Evolutionary conservation across 2,888 invertebrate species (phyloP), one percentile per base, ranked within the genome.

Genomic region (Amphipyra berbera): DNA sequence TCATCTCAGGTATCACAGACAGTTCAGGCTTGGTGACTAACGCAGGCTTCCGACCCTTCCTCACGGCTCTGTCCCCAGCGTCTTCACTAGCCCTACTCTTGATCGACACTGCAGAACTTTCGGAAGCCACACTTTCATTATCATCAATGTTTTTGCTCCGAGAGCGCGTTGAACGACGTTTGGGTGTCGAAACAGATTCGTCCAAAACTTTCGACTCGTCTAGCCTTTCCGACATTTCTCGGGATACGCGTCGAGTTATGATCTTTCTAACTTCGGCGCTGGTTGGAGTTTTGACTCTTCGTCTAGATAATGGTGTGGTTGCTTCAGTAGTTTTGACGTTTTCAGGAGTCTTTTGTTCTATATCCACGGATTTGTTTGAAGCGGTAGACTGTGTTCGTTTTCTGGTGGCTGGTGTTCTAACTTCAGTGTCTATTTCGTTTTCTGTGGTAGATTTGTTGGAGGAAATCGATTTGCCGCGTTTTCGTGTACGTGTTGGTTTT

Each of bases 1-100:
- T 74, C n/a, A 85, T 85, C 68, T 95, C 95, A 0, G 95, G 95
- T 76, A 95, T 95, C 56, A 92, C 95, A 38, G 94, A 89, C 61
- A 95, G 57, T 37, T 95, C 95, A 0, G 94, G 87, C 60, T 93
- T 94, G 0, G 83, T 84, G 0, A 80, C 82, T 33, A 93, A 53
- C 14, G 86, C 80, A 0, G 93, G 87, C 55, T 90, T 93, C 42
- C 90, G 84, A 0, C 89, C 89, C 60, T 90, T 94, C 13, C 90
- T 86, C 0, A 72, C 65, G 0, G 70, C 59, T 45, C 85, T 88
- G 35, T 89, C 90, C 0, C 76, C 82, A 0, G 66, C 70, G 10
- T 87, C 87, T 45, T 87, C 89, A 54, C 88, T 89, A 0, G 76
- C 77, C 45, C 72, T 86, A 68, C 90, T 90, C 33, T 73, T 85